Conservation (phyloP, 2,888 invertebrate genomes). For the Azorinus chamasolen region DNA sequence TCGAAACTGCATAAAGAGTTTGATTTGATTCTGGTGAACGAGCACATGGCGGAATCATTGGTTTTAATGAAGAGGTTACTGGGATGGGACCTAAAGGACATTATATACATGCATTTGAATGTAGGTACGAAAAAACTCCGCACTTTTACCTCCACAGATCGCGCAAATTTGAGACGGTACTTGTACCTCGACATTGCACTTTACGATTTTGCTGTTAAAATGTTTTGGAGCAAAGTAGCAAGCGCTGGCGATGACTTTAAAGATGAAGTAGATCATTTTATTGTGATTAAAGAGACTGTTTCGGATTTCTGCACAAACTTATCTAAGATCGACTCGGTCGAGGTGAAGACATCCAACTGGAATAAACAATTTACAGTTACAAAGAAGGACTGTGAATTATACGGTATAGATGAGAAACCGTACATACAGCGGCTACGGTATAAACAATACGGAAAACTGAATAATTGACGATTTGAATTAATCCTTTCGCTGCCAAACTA, state of each 20-base stretch:
- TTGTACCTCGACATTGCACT: constrained; percentile 49
- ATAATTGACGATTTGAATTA: too few species aligned
- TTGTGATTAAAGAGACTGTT: too few species aligned
- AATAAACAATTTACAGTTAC: too few species aligned
- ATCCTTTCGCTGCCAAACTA: too few species aligned
- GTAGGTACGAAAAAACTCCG: constrained; percentile 7
- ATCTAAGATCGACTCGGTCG: too few species aligned
- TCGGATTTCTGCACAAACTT: too few species aligned
- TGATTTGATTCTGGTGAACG: constrained; percentile 68
- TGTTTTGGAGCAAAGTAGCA: constrained; percentile 18
- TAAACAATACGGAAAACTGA: too few species aligned
- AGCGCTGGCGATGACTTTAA: constrained; percentile 27
- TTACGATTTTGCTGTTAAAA: constrained; percentile 28
- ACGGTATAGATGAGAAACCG: too few species aligned
- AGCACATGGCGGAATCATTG: constrained; percentile 72
- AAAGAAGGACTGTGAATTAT: too few species aligned
- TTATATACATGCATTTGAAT: constrained; percentile 54
- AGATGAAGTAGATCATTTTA: constrained; percentile 37
- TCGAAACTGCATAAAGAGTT: constrained; percentile 58
- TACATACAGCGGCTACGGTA: too few species aligned
- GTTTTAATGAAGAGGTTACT: constrained; percentile 68
- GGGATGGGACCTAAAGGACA: constrained; percentile 66
- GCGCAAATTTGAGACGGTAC: constrained; percentile 22
- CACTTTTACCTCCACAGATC: constrained; percentile 15
- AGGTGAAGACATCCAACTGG: too few species aligned